Conservation (phyloP, 2,888 invertebrate species). For the Augochlorella aurata region DNA sequence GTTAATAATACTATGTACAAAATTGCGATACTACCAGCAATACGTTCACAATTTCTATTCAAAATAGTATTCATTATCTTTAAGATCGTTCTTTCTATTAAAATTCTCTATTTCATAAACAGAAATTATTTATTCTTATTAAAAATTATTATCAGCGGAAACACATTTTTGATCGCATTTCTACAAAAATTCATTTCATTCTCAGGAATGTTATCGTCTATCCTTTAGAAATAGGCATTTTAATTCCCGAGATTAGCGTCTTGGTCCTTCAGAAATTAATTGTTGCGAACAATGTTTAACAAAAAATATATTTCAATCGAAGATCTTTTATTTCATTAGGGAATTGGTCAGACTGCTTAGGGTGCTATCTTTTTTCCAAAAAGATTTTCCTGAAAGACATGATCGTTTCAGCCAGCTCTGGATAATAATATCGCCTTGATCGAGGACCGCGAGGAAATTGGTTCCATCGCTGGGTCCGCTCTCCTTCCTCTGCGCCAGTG, state of each 20-base stretch:
- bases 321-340: background rate
- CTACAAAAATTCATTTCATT: too few relatives aligned
- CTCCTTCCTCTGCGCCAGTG: conserved; percentile 10
- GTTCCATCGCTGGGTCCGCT: conserved; percentile 36
- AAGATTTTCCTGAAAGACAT: background rate
- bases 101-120: background rate
- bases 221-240: too few relatives aligned
- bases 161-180: too few relatives aligned
- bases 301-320: too few relatives aligned
- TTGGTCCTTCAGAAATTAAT: too few relatives aligned
- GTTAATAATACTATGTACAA: background rate
- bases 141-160: too few relatives aligned
- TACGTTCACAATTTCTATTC: background rate
- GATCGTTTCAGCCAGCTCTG: background rate
- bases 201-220: too few relatives aligned
- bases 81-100: background rate
- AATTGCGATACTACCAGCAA: background rate
- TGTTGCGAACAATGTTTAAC: too few relatives aligned
- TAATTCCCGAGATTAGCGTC: too few relatives aligned
- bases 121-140: too few relatives aligned
- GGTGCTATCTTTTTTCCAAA: too few relatives aligned
- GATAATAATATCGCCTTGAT: background rate
- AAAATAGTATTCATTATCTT: background rate
- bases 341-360: background rate
- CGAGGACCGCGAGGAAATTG: conserved; percentile 22